phyloP scores from a whole-genome alignment of 23 tunicate species.

The Botrylloides violaceus region DNA sequence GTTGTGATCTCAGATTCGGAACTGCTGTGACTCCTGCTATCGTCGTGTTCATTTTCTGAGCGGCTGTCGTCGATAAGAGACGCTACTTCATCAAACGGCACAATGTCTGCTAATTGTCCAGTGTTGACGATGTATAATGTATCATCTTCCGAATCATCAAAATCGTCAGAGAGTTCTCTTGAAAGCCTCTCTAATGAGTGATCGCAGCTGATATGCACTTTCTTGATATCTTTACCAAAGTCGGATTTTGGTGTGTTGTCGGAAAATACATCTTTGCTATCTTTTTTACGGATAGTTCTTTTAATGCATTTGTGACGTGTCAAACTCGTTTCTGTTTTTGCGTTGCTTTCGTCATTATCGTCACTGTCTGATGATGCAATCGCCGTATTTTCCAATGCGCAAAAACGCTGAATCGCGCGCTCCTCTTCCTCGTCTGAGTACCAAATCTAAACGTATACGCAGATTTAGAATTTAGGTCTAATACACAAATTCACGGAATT shows the following conservation, averaged over 20 bases:
- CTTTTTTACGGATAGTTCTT: neutral
- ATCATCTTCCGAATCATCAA: neutral
- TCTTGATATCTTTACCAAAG: too few species aligned
- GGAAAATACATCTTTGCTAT: neutral
- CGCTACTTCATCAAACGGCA: slow-evolving; percentile 11
- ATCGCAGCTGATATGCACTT: neutral
- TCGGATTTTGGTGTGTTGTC: too few species aligned
- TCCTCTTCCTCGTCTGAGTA: slow-evolving; percentile 33
- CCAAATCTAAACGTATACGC: slow-evolving; percentile 9
- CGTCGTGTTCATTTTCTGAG: neutral
- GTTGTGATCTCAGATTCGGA: slow-evolving; percentile 14
- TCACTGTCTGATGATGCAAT: slow-evolving; percentile 1
- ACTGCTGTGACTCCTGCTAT: slow-evolving; percentile 13
- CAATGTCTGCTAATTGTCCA: slow-evolving; percentile 7
- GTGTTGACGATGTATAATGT: neutral
- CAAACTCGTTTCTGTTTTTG: neutral
- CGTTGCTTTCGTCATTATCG: neutral
- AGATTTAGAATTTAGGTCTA: too few species aligned
- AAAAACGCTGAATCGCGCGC: slow-evolving; percentile 13
- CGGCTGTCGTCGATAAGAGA: neutral
- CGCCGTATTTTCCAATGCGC: slow-evolving; percentile 24
- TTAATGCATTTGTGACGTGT: neutral
- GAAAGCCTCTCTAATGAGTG: neutral
- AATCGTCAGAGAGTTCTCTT: neutral
- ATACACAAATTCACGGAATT: too few species aligned